A percentile compares a stretch with the other conserved stretches of the same genome.
phyloP scores from a whole-genome alignment of 2,113 vertebrate genomes.

The Camelus bactrianus region DNA sequence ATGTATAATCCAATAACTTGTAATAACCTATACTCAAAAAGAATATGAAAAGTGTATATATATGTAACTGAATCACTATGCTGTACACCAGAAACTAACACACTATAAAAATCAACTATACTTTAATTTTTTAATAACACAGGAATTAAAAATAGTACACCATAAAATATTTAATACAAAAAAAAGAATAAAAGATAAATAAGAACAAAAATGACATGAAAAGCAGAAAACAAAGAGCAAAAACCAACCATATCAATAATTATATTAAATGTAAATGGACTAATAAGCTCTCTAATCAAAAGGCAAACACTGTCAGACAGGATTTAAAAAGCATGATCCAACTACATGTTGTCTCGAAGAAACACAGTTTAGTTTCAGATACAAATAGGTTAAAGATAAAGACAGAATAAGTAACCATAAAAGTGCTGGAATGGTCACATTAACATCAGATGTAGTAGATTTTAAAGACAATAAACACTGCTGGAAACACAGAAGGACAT shows the following conservation, averaged over 20 bases:
- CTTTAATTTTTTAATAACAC: too few relatives aligned
- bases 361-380: conserved; percentile 29
- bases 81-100: too few relatives aligned
- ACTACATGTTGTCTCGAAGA: not conserved
- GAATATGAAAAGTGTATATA: too few relatives aligned
- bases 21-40: too few relatives aligned
- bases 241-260: conserved; percentile 8
- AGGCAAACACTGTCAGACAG: not conserved
- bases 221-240: conserved; percentile 44
- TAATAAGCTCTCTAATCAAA: not conserved
- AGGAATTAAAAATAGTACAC: not conserved
- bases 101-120: too few relatives aligned
- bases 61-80: too few relatives aligned
- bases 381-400: conserved; percentile 23
- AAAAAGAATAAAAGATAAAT: not conserved
- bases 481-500: not conserved
- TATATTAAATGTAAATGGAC: conserved; percentile 11
- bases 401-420: not conserved
- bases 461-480: conserved; percentile 33
- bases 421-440: not conserved
- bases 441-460: not conserved
- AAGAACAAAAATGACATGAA: conserved; percentile 9
- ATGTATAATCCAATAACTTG: not conserved
- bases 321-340: conserved; percentile 34
- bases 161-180: conserved; percentile 13